phyloP scores from a whole-genome alignment of 1,140 invertebrate genomes.

The Globodera rostochiensis region DNA sequence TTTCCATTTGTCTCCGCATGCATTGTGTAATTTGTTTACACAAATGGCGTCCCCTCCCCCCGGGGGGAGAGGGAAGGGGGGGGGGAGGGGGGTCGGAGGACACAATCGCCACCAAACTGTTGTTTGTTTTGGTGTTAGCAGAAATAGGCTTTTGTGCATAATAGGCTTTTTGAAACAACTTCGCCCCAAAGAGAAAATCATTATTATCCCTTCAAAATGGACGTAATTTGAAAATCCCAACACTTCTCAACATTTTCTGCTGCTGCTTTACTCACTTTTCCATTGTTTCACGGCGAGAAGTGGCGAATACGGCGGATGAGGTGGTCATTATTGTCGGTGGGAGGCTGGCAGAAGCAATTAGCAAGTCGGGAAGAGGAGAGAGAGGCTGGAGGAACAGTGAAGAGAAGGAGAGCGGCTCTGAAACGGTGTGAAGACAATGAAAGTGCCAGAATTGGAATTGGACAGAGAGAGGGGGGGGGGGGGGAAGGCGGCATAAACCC shows the following conservation, averaged over 20 bases:
- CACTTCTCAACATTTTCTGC: background rate
- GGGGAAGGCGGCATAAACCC: background rate
- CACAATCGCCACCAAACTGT: background rate
- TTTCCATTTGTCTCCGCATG: too few relatives aligned
- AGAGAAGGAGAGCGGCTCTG: conserved; percentile 15
- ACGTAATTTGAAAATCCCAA: background rate
- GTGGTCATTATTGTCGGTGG: conserved; percentile 4
- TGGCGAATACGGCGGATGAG: background rate
- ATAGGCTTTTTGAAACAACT: too few relatives aligned
- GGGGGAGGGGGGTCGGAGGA: background rate
- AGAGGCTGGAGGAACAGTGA: conserved; percentile 12
- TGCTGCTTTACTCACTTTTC: background rate
- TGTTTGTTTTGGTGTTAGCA: background rate
- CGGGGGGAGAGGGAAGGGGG: too few relatives aligned
- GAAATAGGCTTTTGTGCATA: background rate
- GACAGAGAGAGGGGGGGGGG: background rate
- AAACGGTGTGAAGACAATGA: background rate
- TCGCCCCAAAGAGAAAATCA: too few relatives aligned
- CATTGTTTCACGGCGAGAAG: conserved; percentile 1
- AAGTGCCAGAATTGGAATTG: background rate
- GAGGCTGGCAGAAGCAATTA: background rate
- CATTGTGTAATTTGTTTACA: too few relatives aligned
- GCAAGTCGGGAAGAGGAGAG: conserved; percentile 8
- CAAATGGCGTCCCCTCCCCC: too few relatives aligned
- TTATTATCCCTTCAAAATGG: too few relatives aligned